Base-by-base conservation (phyloP, 2,888 invertebrate species). In the Anorthoa munda region DNA sequence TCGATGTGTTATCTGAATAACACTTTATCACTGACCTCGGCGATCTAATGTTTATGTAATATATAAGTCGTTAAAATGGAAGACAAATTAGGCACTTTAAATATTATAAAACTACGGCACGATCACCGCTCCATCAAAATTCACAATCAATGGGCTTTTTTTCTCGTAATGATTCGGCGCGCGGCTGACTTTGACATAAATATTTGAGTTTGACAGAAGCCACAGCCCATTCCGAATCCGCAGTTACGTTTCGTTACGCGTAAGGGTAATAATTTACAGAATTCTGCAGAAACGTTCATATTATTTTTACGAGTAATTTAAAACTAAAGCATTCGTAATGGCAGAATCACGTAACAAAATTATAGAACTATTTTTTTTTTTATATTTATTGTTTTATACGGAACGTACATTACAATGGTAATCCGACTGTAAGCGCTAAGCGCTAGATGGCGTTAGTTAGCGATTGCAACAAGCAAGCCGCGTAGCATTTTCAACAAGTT, bases 1-100 rank as follows among this genome's bases (percentile, higher is more conserved):
- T 60, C 17, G 23, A 70, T 13, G n/a, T 50, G 53, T 71, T 81
- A 81, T 77, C 77, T 75, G 55, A 78, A 46, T 65, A 69, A 56
- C 69, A 61, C 68, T 69, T 75, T 72, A 76, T 72, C 66, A 51
- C 50, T 61, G 65, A 71, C 67, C 67, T 77, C 50, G 56, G 48
- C 3, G 21, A 31, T 60, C 21, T 56, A 55, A 23, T n/a, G 11
- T 50, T 45, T 67, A 45, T 69, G 18, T 56, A 69, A 18, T 58
- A 64, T 12, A 11, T 50, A 23, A 39, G 45, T 46, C 31, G 51
- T 67, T 67, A 70, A 31, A 65, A 60, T 70, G 70, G 66, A 70
- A 79, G 69, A 75, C 65, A 21, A 70, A 18, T 59, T 56, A 75
- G 68, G 75, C 61, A 75, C 75, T 75, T 51, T 5, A 13, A 18